Percentiles rank a stretch among this genome's conserved stretches.
Evolutionary conservation across 2,113 vertebrate species (phyloP).

Genomic region (Axis porcinus): DNA sequence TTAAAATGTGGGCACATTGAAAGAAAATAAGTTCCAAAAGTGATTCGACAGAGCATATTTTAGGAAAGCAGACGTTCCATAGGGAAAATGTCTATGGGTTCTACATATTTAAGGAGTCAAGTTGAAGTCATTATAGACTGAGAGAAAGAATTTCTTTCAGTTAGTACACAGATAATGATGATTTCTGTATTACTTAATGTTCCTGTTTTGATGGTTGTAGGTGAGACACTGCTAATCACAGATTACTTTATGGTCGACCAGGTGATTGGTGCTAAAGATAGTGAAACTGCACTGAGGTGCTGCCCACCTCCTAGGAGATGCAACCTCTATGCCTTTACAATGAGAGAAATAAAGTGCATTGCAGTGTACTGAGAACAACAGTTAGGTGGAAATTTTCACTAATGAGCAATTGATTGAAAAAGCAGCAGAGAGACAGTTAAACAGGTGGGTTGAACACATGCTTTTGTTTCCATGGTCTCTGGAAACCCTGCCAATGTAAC

Average conservation of each 20-base stretch:
- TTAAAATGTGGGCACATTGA: neutral
- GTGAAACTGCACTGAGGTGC: neutral
- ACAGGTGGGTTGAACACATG: neutral
- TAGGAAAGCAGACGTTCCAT: neutral
- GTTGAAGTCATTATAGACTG: neutral
- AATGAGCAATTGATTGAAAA: constrained; percentile 46
- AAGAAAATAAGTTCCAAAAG: neutral
- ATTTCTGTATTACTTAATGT: neutral
- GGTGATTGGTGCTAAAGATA: neutral
- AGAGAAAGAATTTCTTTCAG: neutral
- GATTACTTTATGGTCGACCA: neutral
- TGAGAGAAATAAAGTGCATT: constrained; percentile 5
- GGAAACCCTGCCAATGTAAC: neutral
- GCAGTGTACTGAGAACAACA: neutral
- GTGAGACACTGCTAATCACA: neutral
- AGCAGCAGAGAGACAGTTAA: neutral
- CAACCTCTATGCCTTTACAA: neutral
- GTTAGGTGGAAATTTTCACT: constrained; percentile 36
- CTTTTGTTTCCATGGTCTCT: neutral
- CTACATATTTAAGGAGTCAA: neutral
- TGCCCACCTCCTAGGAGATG: constrained; percentile 6
- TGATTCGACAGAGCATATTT: neutral
- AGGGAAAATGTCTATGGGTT: neutral
- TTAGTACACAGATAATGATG: neutral
- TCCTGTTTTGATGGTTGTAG: neutral